Evolutionary conservation across 2,113 vertebrate genomes (phyloP), one percentile per base, ranked within the genome.

Genomic region (Budorcas taxicolor): DNA sequence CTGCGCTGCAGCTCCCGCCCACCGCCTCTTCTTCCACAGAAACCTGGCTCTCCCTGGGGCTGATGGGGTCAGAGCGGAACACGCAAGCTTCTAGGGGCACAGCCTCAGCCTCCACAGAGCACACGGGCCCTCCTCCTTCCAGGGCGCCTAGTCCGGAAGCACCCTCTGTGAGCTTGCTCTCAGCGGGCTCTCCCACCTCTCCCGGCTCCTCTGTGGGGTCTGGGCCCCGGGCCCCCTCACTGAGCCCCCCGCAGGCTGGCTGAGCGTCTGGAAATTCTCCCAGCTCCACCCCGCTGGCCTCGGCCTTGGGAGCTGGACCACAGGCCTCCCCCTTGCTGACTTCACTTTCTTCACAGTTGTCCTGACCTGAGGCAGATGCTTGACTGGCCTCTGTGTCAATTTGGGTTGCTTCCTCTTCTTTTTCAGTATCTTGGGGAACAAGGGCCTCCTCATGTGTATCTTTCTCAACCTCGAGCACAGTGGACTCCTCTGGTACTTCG

Each of bases 401-500:
- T 31, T 92, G 5, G 3, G 67, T 2, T 7, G 96, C 67, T 0
- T 67, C 43, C 0, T 62, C 97, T 84, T 74, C 95, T 25, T 97
- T 62, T 23, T 31, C 67, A 78, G 80, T 67, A 85, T 98, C 98
- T 86, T 96, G 98, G 64, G 96, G 11, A 91, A 76, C 96, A 17
- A 64, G 29, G 31, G 93, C 50, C 92, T 96, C 97, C 23, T 83
- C 33, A 10, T 95, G 16, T 4, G 45, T 36, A 90, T 91, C 95
- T 29, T 98, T 83, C 76, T 88, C 93, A 14, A 50, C 80, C 29
- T 82, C 83, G 8, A 33, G 76, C 33, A 91, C 27, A 23, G 94
- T 55, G 55, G 96, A 53, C 60, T 94, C 98, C 84, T 76, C 87
- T n/a, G 98, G 98, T 13, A 98, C 50, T 55, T 98, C 98, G 25